Conservation (phyloP, 1,140 invertebrate species). For the Trinorchestia longiramus region DNA sequence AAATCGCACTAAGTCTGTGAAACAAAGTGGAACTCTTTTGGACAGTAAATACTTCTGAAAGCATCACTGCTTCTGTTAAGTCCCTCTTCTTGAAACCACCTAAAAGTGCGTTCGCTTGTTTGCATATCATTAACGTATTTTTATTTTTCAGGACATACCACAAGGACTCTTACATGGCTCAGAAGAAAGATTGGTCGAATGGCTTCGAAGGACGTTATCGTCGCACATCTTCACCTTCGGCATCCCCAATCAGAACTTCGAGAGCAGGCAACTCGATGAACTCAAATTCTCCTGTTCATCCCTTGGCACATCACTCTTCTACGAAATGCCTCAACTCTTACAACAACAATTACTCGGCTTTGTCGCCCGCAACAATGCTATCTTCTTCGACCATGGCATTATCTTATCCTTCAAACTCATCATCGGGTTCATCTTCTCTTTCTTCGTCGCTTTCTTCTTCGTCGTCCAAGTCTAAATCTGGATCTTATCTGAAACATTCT, state of each 20-base stretch:
- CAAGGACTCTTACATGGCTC: conserved; percentile 82
- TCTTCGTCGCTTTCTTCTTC: conserved; percentile 32
- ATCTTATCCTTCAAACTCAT: conserved; percentile 47
- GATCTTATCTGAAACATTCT: conserved; percentile 49
- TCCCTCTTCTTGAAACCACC: background rate
- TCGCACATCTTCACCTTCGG: conserved; percentile 79
- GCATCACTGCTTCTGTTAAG: background rate
- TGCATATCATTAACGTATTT: background rate
- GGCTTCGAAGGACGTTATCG: conserved; percentile 83
- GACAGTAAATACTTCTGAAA: background rate
- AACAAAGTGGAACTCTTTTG: background rate
- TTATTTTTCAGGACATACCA: conserved; percentile 78
- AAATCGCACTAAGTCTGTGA: background rate
- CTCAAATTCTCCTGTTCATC: background rate
- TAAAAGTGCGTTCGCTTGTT: background rate
- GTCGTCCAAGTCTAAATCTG: conserved; percentile 48
- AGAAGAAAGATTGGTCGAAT: conserved; percentile 76
- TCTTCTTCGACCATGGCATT: conserved; percentile 52
- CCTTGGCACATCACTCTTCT: conserved; percentile 24
- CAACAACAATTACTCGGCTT: conserved; percentile 69
- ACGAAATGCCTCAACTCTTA: conserved; percentile 53
- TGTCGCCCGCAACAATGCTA: conserved; percentile 52
- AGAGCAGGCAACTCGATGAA: conserved; percentile 56
- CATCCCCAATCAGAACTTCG: conserved; percentile 64
- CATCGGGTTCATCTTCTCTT: conserved; percentile 17